These are phyloP conservation scores for Icerya purchasi DNA, from an alignment of 2,888 invertebrate genomes.

Conservation along the genomic window DNA sequence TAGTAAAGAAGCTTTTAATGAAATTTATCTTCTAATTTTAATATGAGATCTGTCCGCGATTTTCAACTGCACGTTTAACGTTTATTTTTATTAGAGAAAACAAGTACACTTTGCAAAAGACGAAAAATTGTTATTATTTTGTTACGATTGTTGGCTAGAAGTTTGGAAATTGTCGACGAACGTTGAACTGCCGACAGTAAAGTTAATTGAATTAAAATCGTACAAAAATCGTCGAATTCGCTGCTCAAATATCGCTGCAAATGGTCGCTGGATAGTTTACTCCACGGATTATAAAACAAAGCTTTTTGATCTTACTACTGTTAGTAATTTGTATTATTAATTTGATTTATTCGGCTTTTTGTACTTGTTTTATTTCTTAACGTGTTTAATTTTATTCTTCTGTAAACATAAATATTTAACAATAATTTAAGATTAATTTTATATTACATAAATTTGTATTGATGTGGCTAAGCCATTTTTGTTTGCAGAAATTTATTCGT, in stretches of 20 bases:
- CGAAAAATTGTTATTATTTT: conserved; percentile 24
- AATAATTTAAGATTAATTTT: too few relatives aligned
- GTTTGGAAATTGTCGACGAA: conserved; percentile 23
- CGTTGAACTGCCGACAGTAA: conserved; percentile 7
- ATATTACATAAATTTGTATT: too few relatives aligned
- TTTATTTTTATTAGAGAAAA: conserved; percentile 17
- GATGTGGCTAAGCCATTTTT: too few relatives aligned
- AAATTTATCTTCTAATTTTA: too few relatives aligned
- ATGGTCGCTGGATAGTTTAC: conserved; percentile 51
- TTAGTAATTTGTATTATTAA: conserved; percentile 21
- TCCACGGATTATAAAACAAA: conserved; percentile 44
- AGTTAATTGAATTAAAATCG: conserved; percentile 11
- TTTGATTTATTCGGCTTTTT: too few relatives aligned
- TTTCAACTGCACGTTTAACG: too few relatives aligned
- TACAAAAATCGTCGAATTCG: conserved; percentile 28
- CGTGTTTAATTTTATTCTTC: too few relatives aligned
- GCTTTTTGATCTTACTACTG: conserved; percentile 40
- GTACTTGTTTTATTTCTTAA: too few relatives aligned
- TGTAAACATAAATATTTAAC: too few relatives aligned
- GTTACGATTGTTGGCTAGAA: conserved; percentile 25
- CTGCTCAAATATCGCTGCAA: conserved; percentile 44
- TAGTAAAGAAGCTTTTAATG: too few relatives aligned
- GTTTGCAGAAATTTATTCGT: too few relatives aligned
- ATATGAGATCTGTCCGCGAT: too few relatives aligned
- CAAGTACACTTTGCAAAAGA: conserved; percentile 22